A percentile compares a stretch with the other conserved stretches of the same genome.
Evolutionary conservation across 2,113 vertebrate species (phyloP).

Genomic region (Hymenochirus boettgeri): DNA sequence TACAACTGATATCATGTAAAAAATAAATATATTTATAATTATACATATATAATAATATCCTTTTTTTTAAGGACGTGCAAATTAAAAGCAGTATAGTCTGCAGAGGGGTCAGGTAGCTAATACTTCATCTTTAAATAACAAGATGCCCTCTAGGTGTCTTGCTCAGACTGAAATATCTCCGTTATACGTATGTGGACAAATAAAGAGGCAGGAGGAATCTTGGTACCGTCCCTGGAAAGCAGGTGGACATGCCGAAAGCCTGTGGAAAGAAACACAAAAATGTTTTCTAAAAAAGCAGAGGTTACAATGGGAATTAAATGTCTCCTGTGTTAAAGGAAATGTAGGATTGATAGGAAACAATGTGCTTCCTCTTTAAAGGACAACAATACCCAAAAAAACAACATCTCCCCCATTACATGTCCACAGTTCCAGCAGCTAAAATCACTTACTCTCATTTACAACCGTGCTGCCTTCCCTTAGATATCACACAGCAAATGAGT

Average conservation of each 20-base stretch:
- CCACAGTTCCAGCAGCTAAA: no score
- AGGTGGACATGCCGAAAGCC: conserved; percentile 93
- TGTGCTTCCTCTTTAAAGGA: no score
- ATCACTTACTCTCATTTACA: no score
- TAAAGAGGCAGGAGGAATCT: conserved; percentile 81
- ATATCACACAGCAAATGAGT: no score
- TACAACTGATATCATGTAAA: conserved; percentile 31
- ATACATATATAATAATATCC: conserved; percentile 17
- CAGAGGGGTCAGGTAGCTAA: background rate
- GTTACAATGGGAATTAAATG: no score
- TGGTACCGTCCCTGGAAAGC: conserved; percentile 84
- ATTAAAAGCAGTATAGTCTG: conserved; percentile 11
- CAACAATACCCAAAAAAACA: no score
- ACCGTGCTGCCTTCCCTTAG: no score
- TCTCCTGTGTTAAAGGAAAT: no score
- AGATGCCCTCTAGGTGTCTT: background rate
- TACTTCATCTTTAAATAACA: background rate
- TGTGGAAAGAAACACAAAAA: conserved; percentile 45
- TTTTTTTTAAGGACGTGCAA: conserved; percentile 11
- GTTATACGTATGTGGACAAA: conserved; percentile 77
- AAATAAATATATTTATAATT: conserved; percentile 24
- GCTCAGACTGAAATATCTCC: conserved; percentile 18
- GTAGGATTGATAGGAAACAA: no score
- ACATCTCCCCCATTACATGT: no score
- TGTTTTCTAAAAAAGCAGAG: no score